A percentile compares a stretch with the other conserved stretches of the same genome.
These are phyloP conservation scores for Phoxinus dragarum DNA, from an alignment of 2,797 vertebrate species.

Conservation along the genomic window DNA sequence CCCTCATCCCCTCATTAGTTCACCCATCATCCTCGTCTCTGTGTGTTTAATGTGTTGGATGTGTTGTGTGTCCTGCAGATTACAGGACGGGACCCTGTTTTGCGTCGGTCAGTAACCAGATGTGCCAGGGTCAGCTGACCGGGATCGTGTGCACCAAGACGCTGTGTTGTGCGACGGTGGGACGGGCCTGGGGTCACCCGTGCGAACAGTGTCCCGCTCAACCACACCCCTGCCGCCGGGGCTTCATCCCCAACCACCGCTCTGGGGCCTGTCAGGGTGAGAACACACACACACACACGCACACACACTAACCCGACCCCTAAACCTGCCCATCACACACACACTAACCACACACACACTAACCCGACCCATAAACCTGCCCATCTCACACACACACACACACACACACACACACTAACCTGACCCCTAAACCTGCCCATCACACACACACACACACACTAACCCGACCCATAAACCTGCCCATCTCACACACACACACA, in stretches of 20 bases:
- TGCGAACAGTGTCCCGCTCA: conserved; percentile 98
- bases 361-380: too few species aligned
- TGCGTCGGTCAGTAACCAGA: conserved; percentile 95
- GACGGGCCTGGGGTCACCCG: conserved; percentile 97
- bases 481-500: too few species aligned
- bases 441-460: too few species aligned
- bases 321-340: too few species aligned
- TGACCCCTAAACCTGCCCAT: too few species aligned
- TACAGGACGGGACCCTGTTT: conserved; percentile 98
- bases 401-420: too few species aligned
- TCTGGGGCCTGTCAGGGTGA: conserved; percentile 97
- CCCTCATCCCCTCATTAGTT: too few species aligned
- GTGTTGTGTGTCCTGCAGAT: conserved; percentile 77
- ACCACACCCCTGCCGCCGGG: conserved; percentile 94
- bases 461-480: too few species aligned
- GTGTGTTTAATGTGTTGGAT: neutral
- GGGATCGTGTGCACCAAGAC: conserved; percentile 99
- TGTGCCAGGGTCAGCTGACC: conserved; percentile 97
- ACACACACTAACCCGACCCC: too few species aligned
- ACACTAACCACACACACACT: conserved; percentile 60
- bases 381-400: neutral
- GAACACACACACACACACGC: conserved; percentile 58
- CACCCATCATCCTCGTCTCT: neutral
- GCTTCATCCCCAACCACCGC: conserved; percentile 97
- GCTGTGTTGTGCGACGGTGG: conserved; percentile 95